Conservation (phyloP, 2,888 invertebrate species). For the Tridacna gigas region DNA sequence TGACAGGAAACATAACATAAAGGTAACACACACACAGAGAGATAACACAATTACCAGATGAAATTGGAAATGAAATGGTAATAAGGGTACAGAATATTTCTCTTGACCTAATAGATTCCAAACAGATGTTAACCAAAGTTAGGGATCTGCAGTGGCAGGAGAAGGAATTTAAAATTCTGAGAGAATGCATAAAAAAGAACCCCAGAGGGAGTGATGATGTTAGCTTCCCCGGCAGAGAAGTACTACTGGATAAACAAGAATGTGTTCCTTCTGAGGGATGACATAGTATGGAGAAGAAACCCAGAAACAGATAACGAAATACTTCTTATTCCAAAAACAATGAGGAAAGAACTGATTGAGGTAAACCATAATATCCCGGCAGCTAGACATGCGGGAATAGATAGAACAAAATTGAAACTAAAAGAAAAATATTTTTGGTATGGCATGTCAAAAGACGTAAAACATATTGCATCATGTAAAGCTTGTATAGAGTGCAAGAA, state of each 20-base stretch:
- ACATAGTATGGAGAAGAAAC: background rate
- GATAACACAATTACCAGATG: too few relatives aligned
- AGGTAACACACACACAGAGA: background rate
- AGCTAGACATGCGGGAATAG: too few relatives aligned
- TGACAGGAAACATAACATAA: background rate
- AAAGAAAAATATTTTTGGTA: too few relatives aligned
- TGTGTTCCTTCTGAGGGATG: background rate
- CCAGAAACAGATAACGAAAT: background rate
- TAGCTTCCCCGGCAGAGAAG: background rate
- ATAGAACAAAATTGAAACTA: slow-evolving; percentile 8
- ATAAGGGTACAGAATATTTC: too few relatives aligned
- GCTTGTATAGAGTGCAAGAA: too few relatives aligned
- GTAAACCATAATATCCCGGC: background rate
- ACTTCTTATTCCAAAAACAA: background rate
- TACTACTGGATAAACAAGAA: slow-evolving; percentile 8
- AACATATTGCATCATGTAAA: too few relatives aligned
- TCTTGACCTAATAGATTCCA: too few relatives aligned
- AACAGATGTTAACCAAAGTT: too few relatives aligned
- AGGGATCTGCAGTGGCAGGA: too few relatives aligned
- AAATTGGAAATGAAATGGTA: too few relatives aligned
- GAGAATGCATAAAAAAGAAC: too few relatives aligned
- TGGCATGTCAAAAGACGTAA: background rate
- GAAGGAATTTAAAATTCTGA: too few relatives aligned
- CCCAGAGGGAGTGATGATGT: background rate
- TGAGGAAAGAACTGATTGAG: background rate